A percentile compares a stretch with the other conserved stretches of the same genome.
Conservation (phyloP, 2,797 vertebrate genomes). For the Sylvilagus floridanus region DNA sequence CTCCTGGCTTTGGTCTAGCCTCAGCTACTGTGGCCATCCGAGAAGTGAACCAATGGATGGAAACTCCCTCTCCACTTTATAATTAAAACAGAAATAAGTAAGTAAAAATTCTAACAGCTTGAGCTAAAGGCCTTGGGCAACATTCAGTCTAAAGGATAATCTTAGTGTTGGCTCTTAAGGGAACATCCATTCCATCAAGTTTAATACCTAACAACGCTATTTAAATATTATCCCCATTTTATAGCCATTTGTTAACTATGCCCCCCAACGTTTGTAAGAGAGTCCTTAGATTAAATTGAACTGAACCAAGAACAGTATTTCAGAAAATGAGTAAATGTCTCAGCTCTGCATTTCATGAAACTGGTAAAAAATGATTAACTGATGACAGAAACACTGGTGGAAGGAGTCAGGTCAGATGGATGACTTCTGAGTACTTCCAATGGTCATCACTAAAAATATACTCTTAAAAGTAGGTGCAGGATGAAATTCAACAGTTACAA, state of each 20-base stretch:
- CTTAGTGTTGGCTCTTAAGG: not conserved
- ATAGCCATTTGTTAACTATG: slow-evolving; percentile 9
- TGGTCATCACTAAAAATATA: not conserved
- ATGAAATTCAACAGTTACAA: slow-evolving; percentile 16
- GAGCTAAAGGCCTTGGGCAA: not conserved
- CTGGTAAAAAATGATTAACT: slow-evolving; percentile 5
- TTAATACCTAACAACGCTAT: not conserved
- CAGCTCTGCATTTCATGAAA: not conserved
- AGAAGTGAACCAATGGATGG: too few species aligned
- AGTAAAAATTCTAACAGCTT: not conserved
- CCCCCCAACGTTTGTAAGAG: not conserved
- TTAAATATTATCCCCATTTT: slow-evolving; percentile 29
- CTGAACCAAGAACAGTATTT: slow-evolving; percentile 27
- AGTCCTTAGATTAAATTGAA: not conserved
- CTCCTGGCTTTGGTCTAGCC: too few species aligned
- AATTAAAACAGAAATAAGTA: too few species aligned
- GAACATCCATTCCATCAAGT: not conserved
- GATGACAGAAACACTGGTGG: not conserved
- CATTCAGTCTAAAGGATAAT: slow-evolving; percentile 20
- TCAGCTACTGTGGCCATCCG: too few species aligned
- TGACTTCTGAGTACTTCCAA: slow-evolving; percentile 25
- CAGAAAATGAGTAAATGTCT: slow-evolving; percentile 34
- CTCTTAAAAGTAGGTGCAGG: not conserved
- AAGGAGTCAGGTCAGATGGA: not conserved
- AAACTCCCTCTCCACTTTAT: too few species aligned